phyloP scores from a whole-genome alignment of 2,113 vertebrate species.

The Larimichthys polyactis region DNA sequence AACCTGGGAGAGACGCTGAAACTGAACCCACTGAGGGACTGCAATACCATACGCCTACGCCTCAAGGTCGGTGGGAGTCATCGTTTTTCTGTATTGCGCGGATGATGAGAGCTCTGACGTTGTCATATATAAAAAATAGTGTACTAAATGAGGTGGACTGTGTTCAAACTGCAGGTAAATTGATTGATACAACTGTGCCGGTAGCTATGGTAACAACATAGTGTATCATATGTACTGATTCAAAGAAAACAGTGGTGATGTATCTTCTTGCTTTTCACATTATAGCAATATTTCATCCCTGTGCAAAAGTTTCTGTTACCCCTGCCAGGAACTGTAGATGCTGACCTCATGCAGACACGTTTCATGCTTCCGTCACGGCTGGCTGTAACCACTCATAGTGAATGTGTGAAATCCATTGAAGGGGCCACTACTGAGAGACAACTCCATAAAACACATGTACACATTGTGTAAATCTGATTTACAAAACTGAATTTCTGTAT shows the following conservation, averaged over 20 bases:
- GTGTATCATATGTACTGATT: not conserved
- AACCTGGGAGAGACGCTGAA: slow-evolving; percentile 96
- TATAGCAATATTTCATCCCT: not conserved
- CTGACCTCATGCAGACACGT: not conserved
- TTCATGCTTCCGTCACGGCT: not conserved
- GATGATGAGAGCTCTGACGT: not conserved
- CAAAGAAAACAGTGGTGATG: not conserved
- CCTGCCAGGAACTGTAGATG: not conserved
- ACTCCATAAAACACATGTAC: not conserved
- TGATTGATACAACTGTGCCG: not conserved
- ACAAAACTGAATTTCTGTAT: not conserved
- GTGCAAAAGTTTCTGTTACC: not conserved
- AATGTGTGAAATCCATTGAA: not conserved
- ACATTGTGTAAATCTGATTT: not conserved
- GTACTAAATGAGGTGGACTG: not conserved
- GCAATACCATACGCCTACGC: slow-evolving; percentile 92
- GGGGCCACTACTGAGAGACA: not conserved
- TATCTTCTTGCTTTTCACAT: slow-evolving; percentile 3
- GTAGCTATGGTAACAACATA: not conserved
- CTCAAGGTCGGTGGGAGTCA: slow-evolving; percentile 89
- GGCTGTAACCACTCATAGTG: slow-evolving; percentile 1
- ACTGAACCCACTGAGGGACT: slow-evolving; percentile 94
- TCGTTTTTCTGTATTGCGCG: slow-evolving; percentile 23
- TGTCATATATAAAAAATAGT: not conserved
- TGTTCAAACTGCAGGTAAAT: slow-evolving; percentile 2